phyloP scores from a whole-genome alignment of 2,888 invertebrate genomes.

The Anticlea derivata region DNA sequence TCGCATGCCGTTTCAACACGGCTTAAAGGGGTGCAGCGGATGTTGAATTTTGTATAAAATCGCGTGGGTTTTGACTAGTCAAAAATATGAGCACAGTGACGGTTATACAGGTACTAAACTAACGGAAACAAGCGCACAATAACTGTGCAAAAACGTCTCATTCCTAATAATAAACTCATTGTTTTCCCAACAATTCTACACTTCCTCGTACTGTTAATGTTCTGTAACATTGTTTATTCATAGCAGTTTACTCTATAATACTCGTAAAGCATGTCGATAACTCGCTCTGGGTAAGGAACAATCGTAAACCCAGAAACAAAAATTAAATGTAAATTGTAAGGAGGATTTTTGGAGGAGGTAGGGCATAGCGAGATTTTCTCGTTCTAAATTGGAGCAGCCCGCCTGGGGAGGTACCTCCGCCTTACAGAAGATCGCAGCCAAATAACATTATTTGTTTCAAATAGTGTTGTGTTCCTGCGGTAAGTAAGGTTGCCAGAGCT shows the following conservation, averaged over 20 bases:
- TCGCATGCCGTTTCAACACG: too few relatives aligned
- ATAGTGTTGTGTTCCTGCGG: too few relatives aligned
- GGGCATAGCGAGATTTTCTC: too few relatives aligned
- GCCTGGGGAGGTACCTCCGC: too few relatives aligned
- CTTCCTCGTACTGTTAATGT: conserved; percentile 4
- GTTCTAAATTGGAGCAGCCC: too few relatives aligned
- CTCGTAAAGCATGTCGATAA: conserved; percentile 5
- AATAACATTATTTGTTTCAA: too few relatives aligned
- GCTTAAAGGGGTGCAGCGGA: too few relatives aligned
- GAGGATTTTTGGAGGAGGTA: too few relatives aligned
- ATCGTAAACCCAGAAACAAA: neutral
- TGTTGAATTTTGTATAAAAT: too few relatives aligned
- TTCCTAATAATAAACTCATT: conserved; percentile 17
- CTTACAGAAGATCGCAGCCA: too few relatives aligned
- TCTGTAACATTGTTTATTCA: conserved; percentile 15
- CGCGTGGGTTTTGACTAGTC: too few relatives aligned
- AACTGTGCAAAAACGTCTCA: conserved; percentile 8
- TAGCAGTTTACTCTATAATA: conserved; percentile 8
- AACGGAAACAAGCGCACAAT: conserved; percentile 4
- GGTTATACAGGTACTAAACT: neutral
- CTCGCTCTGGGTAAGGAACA: neutral
- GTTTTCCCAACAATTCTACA: conserved; percentile 16
- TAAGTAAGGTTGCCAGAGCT: too few relatives aligned
- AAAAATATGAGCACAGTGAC: conserved; percentile 4
- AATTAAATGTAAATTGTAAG: neutral